Percentiles rank a stretch among this genome's conserved stretches.
Conservation (phyloP, 2,888 invertebrate species). For the Steromphala cineraria region DNA sequence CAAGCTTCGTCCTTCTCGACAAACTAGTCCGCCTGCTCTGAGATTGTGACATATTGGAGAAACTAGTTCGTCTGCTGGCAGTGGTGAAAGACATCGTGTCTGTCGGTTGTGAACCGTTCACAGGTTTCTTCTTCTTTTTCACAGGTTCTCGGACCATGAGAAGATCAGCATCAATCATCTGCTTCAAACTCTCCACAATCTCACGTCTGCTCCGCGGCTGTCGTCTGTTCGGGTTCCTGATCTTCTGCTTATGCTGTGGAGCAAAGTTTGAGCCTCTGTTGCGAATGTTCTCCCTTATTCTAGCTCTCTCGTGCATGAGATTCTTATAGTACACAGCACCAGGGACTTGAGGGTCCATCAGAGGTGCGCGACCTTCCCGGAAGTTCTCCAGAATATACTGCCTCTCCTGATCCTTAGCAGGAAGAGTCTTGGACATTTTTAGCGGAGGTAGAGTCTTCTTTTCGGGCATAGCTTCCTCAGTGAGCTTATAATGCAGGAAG, state of each 20-base stretch:
- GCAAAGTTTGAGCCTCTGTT: conserved; percentile 13
- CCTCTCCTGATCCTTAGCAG: conserved; percentile 50
- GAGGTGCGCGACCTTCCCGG: conserved; percentile 54
- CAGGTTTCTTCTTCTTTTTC: background rate
- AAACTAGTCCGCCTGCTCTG: background rate
- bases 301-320: conserved; percentile 68
- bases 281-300: conserved; percentile 47
- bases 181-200: conserved; percentile 56
- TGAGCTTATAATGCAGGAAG: conserved; percentile 62
- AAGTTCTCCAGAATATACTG: conserved; percentile 60
- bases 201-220: conserved; percentile 61
- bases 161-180: conserved; percentile 62
- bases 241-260: conserved; percentile 25
- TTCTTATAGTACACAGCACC: conserved; percentile 67
- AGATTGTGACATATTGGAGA: background rate
- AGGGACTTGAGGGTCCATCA: conserved; percentile 53
- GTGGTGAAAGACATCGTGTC: background rate
- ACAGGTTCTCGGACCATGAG: conserved; percentile 22
- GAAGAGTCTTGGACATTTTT: conserved; percentile 58
- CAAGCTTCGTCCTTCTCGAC: background rate
- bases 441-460: conserved; percentile 54
- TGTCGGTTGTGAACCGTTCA: background rate
- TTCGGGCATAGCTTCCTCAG: conserved; percentile 52
- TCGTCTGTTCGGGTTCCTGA: conserved; percentile 30
- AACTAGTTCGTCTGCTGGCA: background rate